Base-by-base conservation (phyloP, 2,113 vertebrate species). In the Rousettus leschenaultii region DNA sequence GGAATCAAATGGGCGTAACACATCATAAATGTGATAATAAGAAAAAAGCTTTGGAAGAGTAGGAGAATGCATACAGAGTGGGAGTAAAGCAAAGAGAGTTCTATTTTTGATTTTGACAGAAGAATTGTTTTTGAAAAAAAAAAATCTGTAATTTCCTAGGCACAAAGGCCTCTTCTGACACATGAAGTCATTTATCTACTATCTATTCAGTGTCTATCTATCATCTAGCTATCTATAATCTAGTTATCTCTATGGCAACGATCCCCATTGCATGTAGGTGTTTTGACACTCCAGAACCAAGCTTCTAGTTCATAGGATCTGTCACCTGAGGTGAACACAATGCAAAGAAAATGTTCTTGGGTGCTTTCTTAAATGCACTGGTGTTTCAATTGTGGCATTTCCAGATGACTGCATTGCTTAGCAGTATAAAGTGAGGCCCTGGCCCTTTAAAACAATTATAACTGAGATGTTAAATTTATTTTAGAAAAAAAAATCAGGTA, bases 41-140 rank as follows among this genome's bases (percentile, higher is more conserved):
- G 91, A 94, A 89, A 74, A 95, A 96, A 84, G 79, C 82, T 91
- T 89, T 91, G 89, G 74, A 89, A 97, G 95, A 95, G 85, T n/a
- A 89, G 57, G 33, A 74, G 91, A 95, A 96, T 70, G 94, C 91
- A 94, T 48, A 78, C 1, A 66, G 78, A 96, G 95, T 95, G 78
- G 96, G 95, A 97, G 94, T 89, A 78, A 48, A 91, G 94, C 90
- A 93, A 87, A 93, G 95, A 94, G 94, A 93, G 83, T 97, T 97
- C 97, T 98, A 98, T 98, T 97, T 98, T 98, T 97, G 96, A 96
- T 93, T 97, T 97, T 97, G 96, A 97, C 97, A 98, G 96, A 96
- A 96, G 97, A 97, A 98, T 97, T 98, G 96, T 97, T 97, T 97
- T 97, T 73, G 43, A 89, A 94, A 97, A 94, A 40, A 40, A 93